Base-by-base conservation (phyloP, 2,113 vertebrate species). In the Stegastes partitus region DNA sequence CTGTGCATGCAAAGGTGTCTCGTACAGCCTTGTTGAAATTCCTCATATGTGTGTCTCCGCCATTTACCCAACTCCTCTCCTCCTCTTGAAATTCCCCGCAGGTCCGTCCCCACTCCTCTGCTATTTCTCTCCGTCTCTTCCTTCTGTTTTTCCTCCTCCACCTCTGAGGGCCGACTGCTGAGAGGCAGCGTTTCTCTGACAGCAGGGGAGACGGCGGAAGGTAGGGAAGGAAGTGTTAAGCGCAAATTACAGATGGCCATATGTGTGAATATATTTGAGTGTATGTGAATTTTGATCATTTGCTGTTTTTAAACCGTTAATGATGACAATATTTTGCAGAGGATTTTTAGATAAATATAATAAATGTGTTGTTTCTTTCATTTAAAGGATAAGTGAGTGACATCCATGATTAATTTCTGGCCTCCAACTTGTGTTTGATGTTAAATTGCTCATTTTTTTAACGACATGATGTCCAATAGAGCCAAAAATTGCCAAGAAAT, bases 131-230 rank as follows among this genome's bases (percentile, higher is more conserved):
- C 74, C 61, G 74, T 69, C 50, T 51, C 56, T 31, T 75, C 66
- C 45, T 45, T 77, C 71, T 82, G 50, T 69, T 69, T 34, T 74
- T 55, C 37, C 77, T 76, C 79, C 62, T 68, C 55, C 66, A 81
- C 73, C 70, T 89, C 67, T 1, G 2, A 70, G 59, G 77, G 16
- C 69, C 61, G 11, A 77, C 86, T 74, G 83, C 84, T 79, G 87
- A 69, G 88, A 68, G 59, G 62, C 89, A 82, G 82, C 68, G 74
- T 87, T 87, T 85, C 74, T 78, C 47, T 85, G 84, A 85, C 82
- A 85, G 87, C 83, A 85, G 86, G 77, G 37, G 82, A 74, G 53
- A 61, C 0, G 0, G 61, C 53, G 61, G 58, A 50, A 11, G 67
- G 72, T 37, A 76, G 63, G 63, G 37, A 64, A 45, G 62, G 71